A percentile compares a stretch with the other conserved stretches of the same genome.
These are phyloP conservation scores for Odontomyia ornata DNA, from an alignment of 2,888 invertebrate species.

Conservation along the genomic window DNA sequence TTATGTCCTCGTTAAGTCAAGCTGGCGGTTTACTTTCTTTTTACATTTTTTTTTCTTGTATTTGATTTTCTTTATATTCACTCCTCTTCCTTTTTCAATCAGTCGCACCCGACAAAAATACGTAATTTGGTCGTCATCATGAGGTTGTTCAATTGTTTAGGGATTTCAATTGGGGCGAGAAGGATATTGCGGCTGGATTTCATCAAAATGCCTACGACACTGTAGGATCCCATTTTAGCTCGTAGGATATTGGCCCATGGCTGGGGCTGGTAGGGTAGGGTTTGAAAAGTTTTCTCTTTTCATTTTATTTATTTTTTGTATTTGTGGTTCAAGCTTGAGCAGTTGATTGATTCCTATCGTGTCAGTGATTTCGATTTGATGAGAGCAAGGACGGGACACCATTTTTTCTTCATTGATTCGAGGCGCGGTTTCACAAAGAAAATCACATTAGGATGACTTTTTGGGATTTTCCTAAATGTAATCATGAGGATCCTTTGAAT, in stretches of 20 bases:
- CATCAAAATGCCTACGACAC: background rate
- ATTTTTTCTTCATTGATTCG: too few relatives aligned
- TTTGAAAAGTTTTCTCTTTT: too few relatives aligned
- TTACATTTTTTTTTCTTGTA: too few relatives aligned
- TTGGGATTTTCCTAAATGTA: too few relatives aligned
- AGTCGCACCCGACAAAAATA: background rate
- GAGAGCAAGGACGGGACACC: background rate
- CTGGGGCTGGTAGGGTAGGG: too few relatives aligned
- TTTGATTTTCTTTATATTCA: too few relatives aligned
- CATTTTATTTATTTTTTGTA: background rate
- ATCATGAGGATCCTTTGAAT: too few relatives aligned
- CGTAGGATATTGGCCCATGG: too few relatives aligned
- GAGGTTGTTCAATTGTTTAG: background rate
- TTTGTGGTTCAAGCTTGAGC: background rate
- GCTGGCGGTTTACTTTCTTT: background rate
- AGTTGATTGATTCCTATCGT: slow-evolving; percentile 5
- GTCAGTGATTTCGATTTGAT: background rate
- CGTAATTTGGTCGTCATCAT: background rate
- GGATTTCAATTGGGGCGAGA: background rate
- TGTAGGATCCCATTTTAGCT: too few relatives aligned
- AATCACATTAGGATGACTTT: too few relatives aligned
- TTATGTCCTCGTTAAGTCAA: slow-evolving; percentile 4
- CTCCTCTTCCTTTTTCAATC: slow-evolving; percentile 12
- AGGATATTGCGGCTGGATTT: slow-evolving; percentile 1
- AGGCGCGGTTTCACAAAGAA: too few relatives aligned